Evolutionary conservation across 2,113 vertebrate species (phyloP).

Genomic region (Paralichthys olivaceus): DNA sequence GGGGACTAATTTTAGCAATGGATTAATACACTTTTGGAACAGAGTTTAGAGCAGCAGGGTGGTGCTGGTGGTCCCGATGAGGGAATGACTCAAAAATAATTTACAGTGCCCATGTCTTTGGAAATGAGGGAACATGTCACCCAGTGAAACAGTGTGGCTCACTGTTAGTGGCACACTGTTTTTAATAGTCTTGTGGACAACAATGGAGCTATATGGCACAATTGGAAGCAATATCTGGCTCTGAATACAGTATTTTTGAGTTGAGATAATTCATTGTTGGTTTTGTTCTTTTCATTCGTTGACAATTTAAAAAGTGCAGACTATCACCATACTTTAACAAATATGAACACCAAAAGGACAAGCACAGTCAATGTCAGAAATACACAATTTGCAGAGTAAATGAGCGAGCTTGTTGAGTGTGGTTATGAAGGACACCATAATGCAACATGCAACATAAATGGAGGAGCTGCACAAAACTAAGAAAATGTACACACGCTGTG

Average conservation of each 20-base stretch:
- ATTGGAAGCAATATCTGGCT: neutral
- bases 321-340: neutral
- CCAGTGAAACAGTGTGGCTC: neutral
- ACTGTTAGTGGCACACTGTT: neutral
- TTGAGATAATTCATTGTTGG: neutral
- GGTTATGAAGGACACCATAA: neutral
- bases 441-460: too few relatives aligned
- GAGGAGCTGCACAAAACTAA: too few relatives aligned
- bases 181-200: neutral
- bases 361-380: neutral
- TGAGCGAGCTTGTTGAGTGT: neutral
- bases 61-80: neutral
- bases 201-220: neutral
- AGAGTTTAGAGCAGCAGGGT: neutral
- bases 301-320: neutral
- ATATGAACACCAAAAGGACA: too few relatives aligned
- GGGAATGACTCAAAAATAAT: neutral
- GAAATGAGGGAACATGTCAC: neutral
- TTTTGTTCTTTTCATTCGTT: neutral
- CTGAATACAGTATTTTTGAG: neutral
- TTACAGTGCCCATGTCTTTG: neutral
- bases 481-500: neutral
- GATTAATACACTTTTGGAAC: conserved; percentile 4
- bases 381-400: neutral
- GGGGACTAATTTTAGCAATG: neutral